These are phyloP conservation scores for Cochlearius cochlearius DNA, from an alignment of 2,113 vertebrate genomes.

Conservation along the genomic window DNA sequence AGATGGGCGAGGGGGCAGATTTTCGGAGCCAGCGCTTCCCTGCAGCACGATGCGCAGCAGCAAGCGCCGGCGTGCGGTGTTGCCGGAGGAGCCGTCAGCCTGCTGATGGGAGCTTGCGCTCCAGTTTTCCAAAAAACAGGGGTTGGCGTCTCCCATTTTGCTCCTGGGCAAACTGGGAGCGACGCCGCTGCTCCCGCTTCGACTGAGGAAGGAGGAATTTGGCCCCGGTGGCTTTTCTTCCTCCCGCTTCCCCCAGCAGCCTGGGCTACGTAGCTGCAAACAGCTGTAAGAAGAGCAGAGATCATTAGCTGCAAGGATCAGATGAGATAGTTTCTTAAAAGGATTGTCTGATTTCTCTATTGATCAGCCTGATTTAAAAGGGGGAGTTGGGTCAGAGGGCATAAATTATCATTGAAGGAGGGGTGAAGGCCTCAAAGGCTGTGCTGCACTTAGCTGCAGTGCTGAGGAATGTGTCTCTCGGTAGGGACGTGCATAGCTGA, in stretches of 20 bases:
- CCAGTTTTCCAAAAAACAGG: neutral
- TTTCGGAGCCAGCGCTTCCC: neutral
- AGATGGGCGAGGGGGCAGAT: neutral
- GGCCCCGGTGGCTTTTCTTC: neutral
- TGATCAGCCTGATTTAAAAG: conserved; percentile 72
- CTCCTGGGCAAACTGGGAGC: rapidly evolving
- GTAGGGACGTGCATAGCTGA: conserved; percentile 2
- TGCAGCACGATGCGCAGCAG: neutral
- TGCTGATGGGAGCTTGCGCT: neutral
- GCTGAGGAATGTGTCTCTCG: conserved; percentile 40
- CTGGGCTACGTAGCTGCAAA: neutral
- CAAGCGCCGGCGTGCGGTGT: rapidly evolving
- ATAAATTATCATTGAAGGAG: conserved; percentile 66
- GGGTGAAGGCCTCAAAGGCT: conserved; percentile 48
- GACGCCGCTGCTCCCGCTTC: neutral
- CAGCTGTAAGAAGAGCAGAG: conserved; percentile 15
- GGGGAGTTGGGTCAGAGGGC: conserved; percentile 65
- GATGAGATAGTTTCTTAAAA: conserved; percentile 69
- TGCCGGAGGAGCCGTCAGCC: neutral
- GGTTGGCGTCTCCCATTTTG: neutral
- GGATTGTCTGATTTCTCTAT: conserved; percentile 75
- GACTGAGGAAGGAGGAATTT: neutral
- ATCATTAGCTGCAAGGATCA: conserved; percentile 61
- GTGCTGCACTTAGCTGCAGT: conserved; percentile 48
- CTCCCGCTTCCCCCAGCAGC: neutral